Conservation (phyloP, 2,113 vertebrate species). For the Clarias macrocephalus region DNA sequence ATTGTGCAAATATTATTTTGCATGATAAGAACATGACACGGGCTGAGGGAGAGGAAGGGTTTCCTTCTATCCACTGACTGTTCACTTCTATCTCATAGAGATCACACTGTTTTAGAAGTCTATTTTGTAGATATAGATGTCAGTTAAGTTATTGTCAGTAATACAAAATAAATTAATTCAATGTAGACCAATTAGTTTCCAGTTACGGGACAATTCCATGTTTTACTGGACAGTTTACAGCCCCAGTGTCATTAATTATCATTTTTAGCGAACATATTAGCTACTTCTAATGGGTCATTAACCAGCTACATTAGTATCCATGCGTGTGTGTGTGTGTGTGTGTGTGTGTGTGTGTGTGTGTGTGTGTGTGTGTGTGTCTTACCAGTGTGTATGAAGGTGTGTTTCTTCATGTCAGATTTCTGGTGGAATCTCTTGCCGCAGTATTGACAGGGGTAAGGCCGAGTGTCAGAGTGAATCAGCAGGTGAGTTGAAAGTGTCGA, state of each 20-base stretch:
- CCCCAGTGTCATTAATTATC: background rate
- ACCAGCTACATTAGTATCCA: background rate
- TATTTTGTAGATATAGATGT: no score
- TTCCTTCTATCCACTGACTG: no score
- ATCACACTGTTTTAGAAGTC: no score
- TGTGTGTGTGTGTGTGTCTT: constrained; percentile 29
- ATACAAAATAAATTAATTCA: no score
- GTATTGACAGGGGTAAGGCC: constrained; percentile 78
- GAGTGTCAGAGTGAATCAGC: constrained; percentile 79
- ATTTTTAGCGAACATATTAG: background rate
- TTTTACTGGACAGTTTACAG: no score
- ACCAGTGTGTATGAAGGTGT: constrained; percentile 82
- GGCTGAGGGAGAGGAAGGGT: no score
- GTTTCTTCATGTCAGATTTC: constrained; percentile 83
- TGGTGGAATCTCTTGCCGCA: constrained; percentile 80
- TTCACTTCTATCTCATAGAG: no score
- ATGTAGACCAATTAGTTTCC: no score
- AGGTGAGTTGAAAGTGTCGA: constrained; percentile 71
- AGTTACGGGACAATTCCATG: no score
- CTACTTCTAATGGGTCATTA: background rate
- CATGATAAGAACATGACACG: no score
- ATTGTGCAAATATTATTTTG: no score
- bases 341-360: constrained; percentile 18
- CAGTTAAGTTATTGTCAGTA: no score
- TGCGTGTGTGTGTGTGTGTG: constrained; percentile 24